A percentile compares a stretch with the other conserved stretches of the same genome.
Evolutionary conservation across 2,797 vertebrate species (phyloP).

Genomic region (Eulemur albifrons): DNA sequence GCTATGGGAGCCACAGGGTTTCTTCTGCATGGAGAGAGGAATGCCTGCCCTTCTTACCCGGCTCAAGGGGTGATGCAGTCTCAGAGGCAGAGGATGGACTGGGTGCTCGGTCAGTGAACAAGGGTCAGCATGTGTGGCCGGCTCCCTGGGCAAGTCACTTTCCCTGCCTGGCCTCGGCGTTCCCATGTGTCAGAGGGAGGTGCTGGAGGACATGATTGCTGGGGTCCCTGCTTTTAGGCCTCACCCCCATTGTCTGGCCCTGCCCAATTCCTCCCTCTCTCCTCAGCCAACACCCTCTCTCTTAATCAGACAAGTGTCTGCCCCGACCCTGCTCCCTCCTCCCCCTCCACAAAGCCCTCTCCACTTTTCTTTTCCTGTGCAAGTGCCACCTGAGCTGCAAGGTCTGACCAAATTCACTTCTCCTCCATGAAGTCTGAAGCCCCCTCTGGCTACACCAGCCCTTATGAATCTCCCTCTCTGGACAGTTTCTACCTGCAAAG

Average conservation of each 20-base stretch:
- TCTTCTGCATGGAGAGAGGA: neutral
- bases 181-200: neutral
- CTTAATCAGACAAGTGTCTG: neutral
- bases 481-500: neutral
- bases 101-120: neutral
- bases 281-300: neutral
- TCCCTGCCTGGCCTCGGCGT: neutral
- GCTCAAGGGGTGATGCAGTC: neutral
- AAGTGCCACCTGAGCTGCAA: neutral
- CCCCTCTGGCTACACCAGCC: neutral
- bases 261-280: neutral
- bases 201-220: neutral
- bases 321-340: neutral
- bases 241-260: neutral
- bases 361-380: neutral
- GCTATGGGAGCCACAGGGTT: neutral
- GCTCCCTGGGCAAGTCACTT: neutral
- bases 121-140: rapidly evolving
- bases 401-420: neutral
- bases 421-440: neutral
- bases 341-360: neutral
- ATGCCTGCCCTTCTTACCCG: rapidly evolving
- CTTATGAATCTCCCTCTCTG: neutral
- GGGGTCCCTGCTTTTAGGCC: neutral
- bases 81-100: neutral